Evolutionary conservation across 2,797 vertebrate species (phyloP).

Genomic region (Pelobates cultripes): DNA sequence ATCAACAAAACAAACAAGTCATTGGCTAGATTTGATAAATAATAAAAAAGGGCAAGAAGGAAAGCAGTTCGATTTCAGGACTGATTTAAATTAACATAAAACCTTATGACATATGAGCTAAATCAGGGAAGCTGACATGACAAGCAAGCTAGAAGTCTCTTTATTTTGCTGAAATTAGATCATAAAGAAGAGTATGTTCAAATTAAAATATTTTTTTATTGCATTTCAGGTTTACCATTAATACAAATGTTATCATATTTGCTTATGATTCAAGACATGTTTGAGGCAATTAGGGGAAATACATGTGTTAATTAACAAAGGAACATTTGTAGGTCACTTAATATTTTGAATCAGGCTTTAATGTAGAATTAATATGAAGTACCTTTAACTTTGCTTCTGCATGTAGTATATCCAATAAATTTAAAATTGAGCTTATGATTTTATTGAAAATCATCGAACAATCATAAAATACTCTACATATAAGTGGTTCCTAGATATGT

Average conservation of each 20-base stretch:
- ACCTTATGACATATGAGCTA: conserved; percentile 17
- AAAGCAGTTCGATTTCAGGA: neutral
- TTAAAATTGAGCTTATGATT: neutral
- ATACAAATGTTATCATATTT: neutral
- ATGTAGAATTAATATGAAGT: neutral
- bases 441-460: neutral
- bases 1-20: no score
- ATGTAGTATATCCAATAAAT: neutral
- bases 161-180: conserved; percentile 41
- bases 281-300: neutral
- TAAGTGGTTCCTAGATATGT: neutral
- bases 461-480: neutral
- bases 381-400: neutral
- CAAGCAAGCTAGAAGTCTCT: conserved; percentile 30
- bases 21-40: no score
- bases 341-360: neutral
- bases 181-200: neutral
- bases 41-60: no score
- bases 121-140: conserved; percentile 41
- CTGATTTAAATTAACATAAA: neutral
- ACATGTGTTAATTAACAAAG: conserved; percentile 1
- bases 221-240: neutral
- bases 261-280: neutral
- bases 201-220: neutral
- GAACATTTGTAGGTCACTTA: neutral